A percentile compares a stretch with the other conserved stretches of the same genome.
phyloP scores from a whole-genome alignment of 2,888 invertebrate genomes.

The Pyralis farinalis region DNA sequence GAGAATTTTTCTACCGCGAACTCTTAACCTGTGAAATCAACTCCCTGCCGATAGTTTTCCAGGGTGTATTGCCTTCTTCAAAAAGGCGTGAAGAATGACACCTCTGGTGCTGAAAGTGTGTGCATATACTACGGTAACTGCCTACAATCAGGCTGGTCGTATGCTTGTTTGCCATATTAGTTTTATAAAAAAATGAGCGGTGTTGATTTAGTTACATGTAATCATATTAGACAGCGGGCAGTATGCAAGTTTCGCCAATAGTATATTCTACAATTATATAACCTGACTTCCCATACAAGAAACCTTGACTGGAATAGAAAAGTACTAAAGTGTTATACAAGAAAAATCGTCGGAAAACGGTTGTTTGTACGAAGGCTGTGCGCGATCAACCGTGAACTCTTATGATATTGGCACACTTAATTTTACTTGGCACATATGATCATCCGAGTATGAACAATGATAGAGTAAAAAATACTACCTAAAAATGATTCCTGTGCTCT shows the following conservation, averaged over 20 bases:
- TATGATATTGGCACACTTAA: constrained; percentile 79
- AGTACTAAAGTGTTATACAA: constrained; percentile 47
- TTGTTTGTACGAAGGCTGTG: constrained; percentile 65
- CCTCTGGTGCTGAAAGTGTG: too few species aligned
- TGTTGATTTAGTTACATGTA: too few species aligned
- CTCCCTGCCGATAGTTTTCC: too few species aligned
- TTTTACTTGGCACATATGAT: constrained; percentile 71
- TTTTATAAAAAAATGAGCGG: too few species aligned
- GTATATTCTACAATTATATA: constrained; percentile 3
- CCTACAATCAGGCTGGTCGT: background rate
- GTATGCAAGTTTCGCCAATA: too few species aligned
- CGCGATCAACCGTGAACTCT: constrained; percentile 62
- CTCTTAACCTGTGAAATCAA: too few species aligned
- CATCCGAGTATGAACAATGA: constrained; percentile 47
- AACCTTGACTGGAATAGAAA: constrained; percentile 67
- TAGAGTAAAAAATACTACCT: constrained; percentile 9
- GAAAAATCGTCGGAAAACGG: constrained; percentile 75
- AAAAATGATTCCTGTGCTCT: constrained; percentile 10
- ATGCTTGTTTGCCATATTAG: background rate
- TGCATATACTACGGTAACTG: too few species aligned
- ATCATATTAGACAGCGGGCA: too few species aligned
- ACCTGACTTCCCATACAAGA: constrained; percentile 30
- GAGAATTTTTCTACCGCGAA: too few species aligned
- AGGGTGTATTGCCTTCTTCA: too few species aligned
- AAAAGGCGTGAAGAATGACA: too few species aligned